Conservation (phyloP, 2,888 invertebrate species). For the Philaethria dido region DNA sequence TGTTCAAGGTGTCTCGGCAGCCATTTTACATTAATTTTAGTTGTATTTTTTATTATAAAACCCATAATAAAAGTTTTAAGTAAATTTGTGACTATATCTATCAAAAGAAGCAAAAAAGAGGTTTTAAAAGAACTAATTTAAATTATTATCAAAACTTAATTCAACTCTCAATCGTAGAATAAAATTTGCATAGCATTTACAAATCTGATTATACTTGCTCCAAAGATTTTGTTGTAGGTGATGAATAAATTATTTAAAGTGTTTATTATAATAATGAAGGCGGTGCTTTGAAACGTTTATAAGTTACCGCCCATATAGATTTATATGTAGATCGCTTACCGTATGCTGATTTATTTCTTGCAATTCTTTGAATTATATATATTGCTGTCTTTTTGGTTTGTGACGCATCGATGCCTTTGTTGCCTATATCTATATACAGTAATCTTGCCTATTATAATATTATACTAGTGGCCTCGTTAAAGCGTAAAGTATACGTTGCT, state of each 20-base stretch:
- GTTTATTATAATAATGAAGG: constrained; percentile 27
- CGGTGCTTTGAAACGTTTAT: constrained; percentile 13
- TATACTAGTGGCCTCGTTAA: no score
- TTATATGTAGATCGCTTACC: constrained; percentile 7
- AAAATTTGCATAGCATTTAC: constrained; percentile 24
- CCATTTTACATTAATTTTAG: not conserved
- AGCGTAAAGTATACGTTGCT: no score
- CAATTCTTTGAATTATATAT: constrained; percentile 8
- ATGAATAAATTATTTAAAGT: constrained; percentile 27
- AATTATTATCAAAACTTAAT: constrained; percentile 21
- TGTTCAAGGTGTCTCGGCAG: not conserved
- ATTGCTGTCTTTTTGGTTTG: not conserved
- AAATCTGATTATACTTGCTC: constrained; percentile 22
- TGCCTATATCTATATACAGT: no score
- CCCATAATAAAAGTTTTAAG: not conserved
- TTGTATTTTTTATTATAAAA: not conserved
- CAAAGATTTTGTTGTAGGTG: constrained; percentile 16
- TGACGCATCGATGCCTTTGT: not conserved
- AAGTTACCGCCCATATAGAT: constrained; percentile 20
- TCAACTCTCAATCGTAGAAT: constrained; percentile 22
- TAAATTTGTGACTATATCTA: not conserved
- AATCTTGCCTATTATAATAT: no score
- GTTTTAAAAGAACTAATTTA: constrained; percentile 1
- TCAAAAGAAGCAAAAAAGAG: not conserved
- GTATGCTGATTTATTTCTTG: constrained; percentile 3